A percentile compares a stretch with the other conserved stretches of the same genome.
Conservation (phyloP, 1,140 invertebrate species). For the Archegozetes longisetosus region DNA sequence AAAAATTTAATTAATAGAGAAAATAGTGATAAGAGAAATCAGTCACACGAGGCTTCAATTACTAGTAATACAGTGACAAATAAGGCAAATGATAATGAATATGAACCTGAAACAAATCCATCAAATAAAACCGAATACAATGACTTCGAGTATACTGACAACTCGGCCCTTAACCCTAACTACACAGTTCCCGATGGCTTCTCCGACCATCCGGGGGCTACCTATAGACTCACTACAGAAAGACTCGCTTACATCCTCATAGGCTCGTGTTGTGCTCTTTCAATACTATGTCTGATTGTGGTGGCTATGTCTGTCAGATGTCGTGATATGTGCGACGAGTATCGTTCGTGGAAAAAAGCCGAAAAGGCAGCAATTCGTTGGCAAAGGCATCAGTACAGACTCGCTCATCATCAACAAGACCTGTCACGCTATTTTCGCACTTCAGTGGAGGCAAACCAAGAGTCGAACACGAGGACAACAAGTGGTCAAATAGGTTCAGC, state of each 20-base stretch:
- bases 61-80: not conserved
- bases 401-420: not conserved
- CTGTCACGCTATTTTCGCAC: slow-evolving; percentile 11
- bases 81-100: not conserved
- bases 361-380: slow-evolving; percentile 14
- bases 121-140: not conserved
- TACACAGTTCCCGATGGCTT: not conserved
- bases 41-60: not conserved
- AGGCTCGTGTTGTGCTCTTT: slow-evolving; percentile 26
- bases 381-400: slow-evolving; percentile 2
- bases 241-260: slow-evolving; percentile 27
- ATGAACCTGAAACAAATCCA: not conserved
- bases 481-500: not conserved
- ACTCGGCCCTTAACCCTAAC: not conserved
- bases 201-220: not conserved
- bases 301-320: slow-evolving; percentile 25
- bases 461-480: not conserved
- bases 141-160: not conserved
- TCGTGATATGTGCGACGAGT: slow-evolving; percentile 20
- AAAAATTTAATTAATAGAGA: not conserved
- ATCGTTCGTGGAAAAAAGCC: slow-evolving; percentile 15
- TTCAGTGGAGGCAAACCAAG: not conserved
- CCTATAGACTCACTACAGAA: slow-evolving; percentile 24
- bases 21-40: not conserved
- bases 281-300: slow-evolving; percentile 25